Evolutionary conservation across 2,113 vertebrate genomes (phyloP), one percentile per base, ranked within the genome.

Genomic region (Strix uralensis): DNA sequence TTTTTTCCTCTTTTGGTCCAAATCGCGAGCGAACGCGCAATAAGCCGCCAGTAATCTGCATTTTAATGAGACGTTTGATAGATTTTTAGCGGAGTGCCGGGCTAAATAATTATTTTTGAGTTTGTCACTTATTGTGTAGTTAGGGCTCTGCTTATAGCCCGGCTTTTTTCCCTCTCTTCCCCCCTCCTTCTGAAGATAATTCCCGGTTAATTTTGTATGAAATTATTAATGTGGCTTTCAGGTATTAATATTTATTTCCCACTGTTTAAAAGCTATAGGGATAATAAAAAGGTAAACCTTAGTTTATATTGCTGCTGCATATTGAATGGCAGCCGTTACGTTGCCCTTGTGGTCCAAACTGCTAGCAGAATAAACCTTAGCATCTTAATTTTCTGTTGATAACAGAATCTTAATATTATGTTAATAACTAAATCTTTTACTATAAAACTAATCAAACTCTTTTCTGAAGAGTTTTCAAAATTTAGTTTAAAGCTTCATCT

Each of bases 41-140:
- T 25, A 32, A 95, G 73, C 86, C 92, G 85, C 67, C 90, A 22
- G 87, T 34, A n/a, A 94, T 90, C 94, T 92, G 86, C 77, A 18
- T 95, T 78, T 84, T 90, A 88, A 88, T 94, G 88, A 96, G 88
- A 58, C 79, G 57, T 78, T 72, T 81, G 73, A 85, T 83, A 88
- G 81, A 55, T 67, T 88, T 94, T 93, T 49, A 71, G 92, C 70
- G 74, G 90, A 49, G 83, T 65, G 78, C 66, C 70, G 59, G 51
- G 57, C 65, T 78, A 63, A 88, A 80, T 71, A 71, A 95, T 92
- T 63, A 87, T 82, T 91, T 69, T 25, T 42, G 77, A 88, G 83
- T 87, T 85, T 34, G 63, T 81, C 67, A 47, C 83, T 82, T 65
- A 32, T 19, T 47, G 36, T 2, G 12, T 7, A 15, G 18, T 61